Conservation (phyloP, 2,888 invertebrate genomes). For the Spisula subtruncata region DNA sequence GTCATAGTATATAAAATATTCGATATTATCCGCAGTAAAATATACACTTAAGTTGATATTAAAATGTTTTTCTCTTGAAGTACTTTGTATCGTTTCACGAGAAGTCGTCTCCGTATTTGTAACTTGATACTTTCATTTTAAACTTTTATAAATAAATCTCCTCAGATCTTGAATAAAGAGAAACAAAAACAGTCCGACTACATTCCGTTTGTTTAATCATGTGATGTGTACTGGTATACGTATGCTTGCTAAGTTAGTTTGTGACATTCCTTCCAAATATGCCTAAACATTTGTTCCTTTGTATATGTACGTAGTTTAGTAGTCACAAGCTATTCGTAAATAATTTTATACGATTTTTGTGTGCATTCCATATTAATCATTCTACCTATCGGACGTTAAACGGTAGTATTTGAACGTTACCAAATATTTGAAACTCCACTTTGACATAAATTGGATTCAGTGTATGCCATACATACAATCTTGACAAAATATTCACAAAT, state of each 20-base stretch:
- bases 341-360: conserved; percentile 16
- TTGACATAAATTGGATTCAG: background rate
- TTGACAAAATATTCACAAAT: background rate
- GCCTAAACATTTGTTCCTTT: conserved; percentile 4
- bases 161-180: background rate
- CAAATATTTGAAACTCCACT: conserved; percentile 5
- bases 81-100: background rate
- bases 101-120: background rate
- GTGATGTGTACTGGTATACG: no score
- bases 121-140: background rate
- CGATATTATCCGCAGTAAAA: background rate
- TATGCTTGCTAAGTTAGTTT: background rate
- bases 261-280: background rate
- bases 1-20: background rate
- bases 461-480: background rate
- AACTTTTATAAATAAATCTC: background rate
- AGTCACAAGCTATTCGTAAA: background rate
- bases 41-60: background rate
- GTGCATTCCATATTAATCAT: background rate
- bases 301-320: conserved; percentile 10
- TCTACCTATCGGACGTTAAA: background rate
- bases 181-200: background rate
- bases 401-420: background rate
- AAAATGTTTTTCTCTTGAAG: background rate
- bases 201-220: background rate